phyloP scores from a whole-genome alignment of 2,797 vertebrate genomes.

The Antrozous pallidus region DNA sequence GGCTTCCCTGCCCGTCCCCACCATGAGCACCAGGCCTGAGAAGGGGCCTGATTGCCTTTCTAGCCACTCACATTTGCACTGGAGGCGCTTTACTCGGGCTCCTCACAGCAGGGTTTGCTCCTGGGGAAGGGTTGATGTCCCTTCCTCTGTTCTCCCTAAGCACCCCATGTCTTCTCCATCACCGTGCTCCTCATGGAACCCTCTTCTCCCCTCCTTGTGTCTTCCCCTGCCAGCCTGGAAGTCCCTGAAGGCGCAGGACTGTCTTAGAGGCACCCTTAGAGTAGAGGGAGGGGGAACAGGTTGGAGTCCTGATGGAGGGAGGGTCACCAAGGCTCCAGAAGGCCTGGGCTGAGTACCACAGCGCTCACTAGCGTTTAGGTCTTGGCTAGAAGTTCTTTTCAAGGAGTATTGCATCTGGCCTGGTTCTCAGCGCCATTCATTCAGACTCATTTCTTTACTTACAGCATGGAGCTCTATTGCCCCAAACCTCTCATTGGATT shows the following conservation, averaged over 20 bases:
- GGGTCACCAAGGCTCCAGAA: not conserved
- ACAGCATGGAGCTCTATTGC: not conserved
- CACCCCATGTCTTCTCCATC: not conserved
- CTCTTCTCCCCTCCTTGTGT: not conserved
- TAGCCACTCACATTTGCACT: not conserved
- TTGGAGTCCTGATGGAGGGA: not conserved
- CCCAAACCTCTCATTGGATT: not conserved
- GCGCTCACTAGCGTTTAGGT: not conserved
- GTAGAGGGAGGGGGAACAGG: not conserved
- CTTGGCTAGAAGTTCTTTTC: not conserved
- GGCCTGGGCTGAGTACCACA: not conserved
- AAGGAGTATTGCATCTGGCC: not conserved
- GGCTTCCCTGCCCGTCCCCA: not conserved
- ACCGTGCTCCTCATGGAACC: not conserved
- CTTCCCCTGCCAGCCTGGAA: not conserved
- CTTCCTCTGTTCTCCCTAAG: not conserved
- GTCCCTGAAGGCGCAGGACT: not conserved
- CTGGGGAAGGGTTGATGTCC: not conserved
- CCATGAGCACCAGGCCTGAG: not conserved
- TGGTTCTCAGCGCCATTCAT: not conserved
- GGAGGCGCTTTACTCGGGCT: not conserved
- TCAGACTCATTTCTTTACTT: not conserved
- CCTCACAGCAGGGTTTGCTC: not conserved
- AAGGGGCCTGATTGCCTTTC: not conserved
- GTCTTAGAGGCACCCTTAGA: not conserved